Conservation (phyloP, 1,140 invertebrate species). For the Drosophila lacteicornis region DNA sequence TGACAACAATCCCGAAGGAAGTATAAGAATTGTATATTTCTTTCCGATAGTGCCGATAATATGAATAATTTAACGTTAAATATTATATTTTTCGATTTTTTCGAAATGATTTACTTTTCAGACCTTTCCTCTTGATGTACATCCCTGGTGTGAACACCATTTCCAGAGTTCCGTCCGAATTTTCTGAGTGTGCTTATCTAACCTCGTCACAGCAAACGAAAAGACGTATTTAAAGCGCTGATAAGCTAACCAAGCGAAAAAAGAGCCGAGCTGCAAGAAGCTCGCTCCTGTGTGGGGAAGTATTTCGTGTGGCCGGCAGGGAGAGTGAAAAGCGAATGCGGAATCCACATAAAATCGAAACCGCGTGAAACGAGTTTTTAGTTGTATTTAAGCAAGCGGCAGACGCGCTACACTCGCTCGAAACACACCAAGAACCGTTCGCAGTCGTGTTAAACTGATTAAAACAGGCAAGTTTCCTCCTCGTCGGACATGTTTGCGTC, state of each 20-base stretch:
- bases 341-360: slow-evolving; percentile 66
- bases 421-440: not conserved
- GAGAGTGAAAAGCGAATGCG: slow-evolving; percentile 53
- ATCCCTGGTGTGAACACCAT: too few relatives aligned
- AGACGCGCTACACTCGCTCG: slow-evolving; percentile 55
- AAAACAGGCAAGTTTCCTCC: slow-evolving; percentile 9
- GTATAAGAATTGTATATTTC: too few relatives aligned
- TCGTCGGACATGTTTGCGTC: slow-evolving; percentile 60
- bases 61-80: too few relatives aligned
- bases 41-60: too few relatives aligned
- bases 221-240: slow-evolving; percentile 77
- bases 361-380: slow-evolving; percentile 75
- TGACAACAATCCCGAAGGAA: too few relatives aligned
- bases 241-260: slow-evolving; percentile 68
- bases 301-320: slow-evolving; percentile 16
- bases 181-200: slow-evolving; percentile 11
- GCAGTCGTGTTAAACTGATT: slow-evolving; percentile 19
- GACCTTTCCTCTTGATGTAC: too few relatives aligned
- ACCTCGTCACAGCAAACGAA: slow-evolving; percentile 50
- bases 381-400: slow-evolving; percentile 73
- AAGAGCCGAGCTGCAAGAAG: slow-evolving; percentile 72
- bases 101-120: too few relatives aligned
- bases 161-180: not conserved
- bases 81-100: too few relatives aligned
- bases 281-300: slow-evolving; percentile 18